Evolutionary conservation across 2,888 invertebrate species (phyloP), one percentile per base, ranked within the genome.

Genomic region (Orthosia gothica): DNA sequence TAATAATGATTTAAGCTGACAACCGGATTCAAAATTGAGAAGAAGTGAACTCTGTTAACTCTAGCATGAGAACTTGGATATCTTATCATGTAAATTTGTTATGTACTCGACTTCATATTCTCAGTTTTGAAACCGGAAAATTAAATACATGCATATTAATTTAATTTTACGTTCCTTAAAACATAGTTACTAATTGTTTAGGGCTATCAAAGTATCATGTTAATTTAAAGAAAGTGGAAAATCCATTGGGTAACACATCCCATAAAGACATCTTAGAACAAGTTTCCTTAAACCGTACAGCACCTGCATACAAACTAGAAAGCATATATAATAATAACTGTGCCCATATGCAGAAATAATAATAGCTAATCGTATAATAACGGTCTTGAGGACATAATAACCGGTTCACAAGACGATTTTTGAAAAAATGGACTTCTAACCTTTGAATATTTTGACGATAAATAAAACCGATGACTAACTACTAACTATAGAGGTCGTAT

Each of bases 231-330:
- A 59, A 54, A 49, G 4, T 55, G 4, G 16, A 40, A 55, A 49
- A 32, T 9, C 9, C 16, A 5, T 26, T 26, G 2, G 5, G n/a
- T 16, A 63, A 26, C 49, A 3, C 5, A 16, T 65, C 12, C 13
- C 45, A 47, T 15, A 45, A 32, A 58, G 45, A n/a, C 13, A n/a
- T 45, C 3, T 26, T 23, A 23, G 20, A 32, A 47, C n/a, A 47
- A 47, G 66, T 52, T 66, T 74, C 11, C 11, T 55, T 65, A 74
- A 57, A 74, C 12, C 62, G 45, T 55, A 23, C 16, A 40, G 26
- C 12, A 45, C 23, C n/a, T 59, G 40, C 2, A 58, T 58, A 40
- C 20, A 45, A 57, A 57, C 15, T 15, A 47, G 74, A 55, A 47
- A 45, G 9, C 26, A 20, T n/a, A n/a, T n/a, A n/a, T 23, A 26